These are phyloP conservation scores for Choloepus hoffmanni DNA, from an alignment of 2,113 vertebrate genomes.

Conservation along the genomic window DNA sequence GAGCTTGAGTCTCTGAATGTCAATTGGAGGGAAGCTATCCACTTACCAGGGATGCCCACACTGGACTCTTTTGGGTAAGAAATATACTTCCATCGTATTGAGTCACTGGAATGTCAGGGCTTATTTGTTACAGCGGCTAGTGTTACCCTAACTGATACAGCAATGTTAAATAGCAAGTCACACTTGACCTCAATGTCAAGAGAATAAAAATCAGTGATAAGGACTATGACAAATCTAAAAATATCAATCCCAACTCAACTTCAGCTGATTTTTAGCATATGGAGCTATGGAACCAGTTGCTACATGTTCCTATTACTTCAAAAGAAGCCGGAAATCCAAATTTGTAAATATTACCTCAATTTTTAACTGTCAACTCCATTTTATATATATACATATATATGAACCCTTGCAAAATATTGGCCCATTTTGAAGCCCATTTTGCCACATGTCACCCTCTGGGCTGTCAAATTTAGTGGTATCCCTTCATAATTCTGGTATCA, in stretches of 20 bases:
- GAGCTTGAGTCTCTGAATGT: not conserved
- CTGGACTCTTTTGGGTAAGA: not conserved
- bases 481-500: not conserved
- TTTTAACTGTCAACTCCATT: not conserved
- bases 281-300: not conserved
- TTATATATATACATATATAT: not conserved
- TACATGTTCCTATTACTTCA: not conserved
- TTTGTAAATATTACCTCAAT: not conserved
- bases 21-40: not conserved
- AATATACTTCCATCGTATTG: not conserved
- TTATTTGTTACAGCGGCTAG: not conserved
- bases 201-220: not conserved
- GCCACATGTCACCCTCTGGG: not conserved
- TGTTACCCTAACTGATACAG: not conserved
- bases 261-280: not conserved
- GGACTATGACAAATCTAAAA: not conserved
- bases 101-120: not conserved
- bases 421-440: not conserved
- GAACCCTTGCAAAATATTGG: not conserved
- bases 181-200: not conserved
- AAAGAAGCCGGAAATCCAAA: not conserved
- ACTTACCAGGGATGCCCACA: not conserved
- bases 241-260: not conserved
- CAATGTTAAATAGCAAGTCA: not conserved
- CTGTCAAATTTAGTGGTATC: not conserved